phyloP scores from a whole-genome alignment of 2,797 vertebrate genomes.

The Phalanger gymnotis region DNA sequence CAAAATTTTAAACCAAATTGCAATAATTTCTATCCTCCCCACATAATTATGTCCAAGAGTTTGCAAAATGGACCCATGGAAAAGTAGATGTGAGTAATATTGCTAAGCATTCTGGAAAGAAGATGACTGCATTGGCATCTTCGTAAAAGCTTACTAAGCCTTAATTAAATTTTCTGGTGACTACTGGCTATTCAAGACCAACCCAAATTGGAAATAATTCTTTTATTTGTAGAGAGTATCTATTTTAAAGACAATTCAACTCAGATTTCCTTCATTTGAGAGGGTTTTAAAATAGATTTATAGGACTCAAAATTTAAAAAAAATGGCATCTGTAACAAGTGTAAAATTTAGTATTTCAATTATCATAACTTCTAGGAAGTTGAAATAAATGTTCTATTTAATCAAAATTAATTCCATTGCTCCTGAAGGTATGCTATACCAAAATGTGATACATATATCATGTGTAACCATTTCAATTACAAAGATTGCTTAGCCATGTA shows the following conservation, averaged over 20 bases:
- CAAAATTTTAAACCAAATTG: background rate
- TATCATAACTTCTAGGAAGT: conserved; percentile 36
- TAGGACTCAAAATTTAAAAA: conserved; percentile 10
- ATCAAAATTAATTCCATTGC: conserved; percentile 57
- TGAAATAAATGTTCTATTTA: conserved; percentile 14
- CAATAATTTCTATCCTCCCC: conserved; percentile 22
- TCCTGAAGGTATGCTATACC: conserved; percentile 59
- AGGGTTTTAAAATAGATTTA: conserved; percentile 44
- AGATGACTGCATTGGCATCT: background rate
- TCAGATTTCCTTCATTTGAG: background rate
- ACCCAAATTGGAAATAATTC: background rate
- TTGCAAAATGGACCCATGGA: conserved; percentile 1
- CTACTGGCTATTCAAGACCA: conserved; percentile 2
- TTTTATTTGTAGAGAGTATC: background rate
- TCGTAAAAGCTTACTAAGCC: conserved; percentile 42
- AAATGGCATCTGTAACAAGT: background rate
- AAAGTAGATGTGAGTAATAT: background rate
- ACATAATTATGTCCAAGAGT: conserved; percentile 28
- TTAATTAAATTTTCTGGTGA: conserved; percentile 20
- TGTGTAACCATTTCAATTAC: conserved; percentile 73
- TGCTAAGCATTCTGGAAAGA: conserved; percentile 31
- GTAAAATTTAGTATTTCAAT: conserved; percentile 27
- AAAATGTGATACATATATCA: conserved; percentile 73
- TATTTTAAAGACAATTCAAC: background rate
- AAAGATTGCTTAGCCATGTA: conserved; percentile 71